Evolutionary conservation across 2,797 vertebrate genomes (phyloP).

Genomic region (Taeniopygia guttata): DNA sequence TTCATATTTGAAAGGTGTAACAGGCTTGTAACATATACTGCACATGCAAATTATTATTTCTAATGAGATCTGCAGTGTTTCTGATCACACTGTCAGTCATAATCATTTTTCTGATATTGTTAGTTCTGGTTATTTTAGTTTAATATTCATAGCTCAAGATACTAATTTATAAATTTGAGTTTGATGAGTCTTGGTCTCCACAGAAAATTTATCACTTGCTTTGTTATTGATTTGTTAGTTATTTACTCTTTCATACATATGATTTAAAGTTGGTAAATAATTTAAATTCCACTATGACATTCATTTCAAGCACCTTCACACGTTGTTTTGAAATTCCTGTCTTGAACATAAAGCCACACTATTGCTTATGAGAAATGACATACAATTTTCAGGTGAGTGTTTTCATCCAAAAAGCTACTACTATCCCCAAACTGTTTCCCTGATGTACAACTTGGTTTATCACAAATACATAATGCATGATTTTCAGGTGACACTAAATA

Average conservation of each 20-base stretch:
- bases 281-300: neutral
- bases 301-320: neutral
- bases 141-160: conserved; percentile 1
- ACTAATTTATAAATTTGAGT: conserved; percentile 13
- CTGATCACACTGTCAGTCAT: conserved; percentile 25
- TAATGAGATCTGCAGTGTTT: conserved; percentile 19
- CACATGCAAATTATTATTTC: conserved; percentile 12
- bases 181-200: neutral
- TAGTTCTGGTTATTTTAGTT: conserved; percentile 40
- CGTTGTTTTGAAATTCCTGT: conserved; percentile 7
- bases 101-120: conserved; percentile 17
- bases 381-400: neutral
- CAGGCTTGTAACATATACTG: neutral
- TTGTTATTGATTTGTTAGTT: conserved; percentile 50
- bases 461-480: neutral
- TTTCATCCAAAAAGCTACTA: neutral
- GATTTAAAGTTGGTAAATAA: conserved; percentile 51
- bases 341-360: neutral
- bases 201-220: neutral
- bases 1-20: neutral
- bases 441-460: neutral
- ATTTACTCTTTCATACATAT: conserved; percentile 34
- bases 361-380: neutral
- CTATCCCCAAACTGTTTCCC: neutral
- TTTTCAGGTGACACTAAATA: neutral